phyloP scores from a whole-genome alignment of 2,888 invertebrate species.

The Drosophila mulleri region DNA sequence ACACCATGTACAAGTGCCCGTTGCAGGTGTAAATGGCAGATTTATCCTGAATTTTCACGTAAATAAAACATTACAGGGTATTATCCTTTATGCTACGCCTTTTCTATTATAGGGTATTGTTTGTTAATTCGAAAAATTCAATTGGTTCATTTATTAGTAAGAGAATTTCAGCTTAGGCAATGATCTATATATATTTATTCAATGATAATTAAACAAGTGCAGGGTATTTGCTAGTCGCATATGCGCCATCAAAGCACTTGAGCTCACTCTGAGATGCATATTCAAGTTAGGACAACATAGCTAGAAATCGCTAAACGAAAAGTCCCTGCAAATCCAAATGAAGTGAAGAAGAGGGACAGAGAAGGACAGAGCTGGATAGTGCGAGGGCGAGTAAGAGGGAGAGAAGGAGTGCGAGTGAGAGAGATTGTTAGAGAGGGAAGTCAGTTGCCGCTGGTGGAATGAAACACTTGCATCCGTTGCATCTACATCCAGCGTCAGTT shows the following conservation, averaged over 20 bases:
- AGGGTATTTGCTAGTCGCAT: not conserved
- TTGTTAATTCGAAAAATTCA: too few relatives aligned
- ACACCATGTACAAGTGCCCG: conserved; percentile 70
- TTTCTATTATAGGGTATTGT: too few relatives aligned
- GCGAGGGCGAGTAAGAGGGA: not conserved
- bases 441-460: conserved; percentile 13
- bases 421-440: not conserved
- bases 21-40: not conserved
- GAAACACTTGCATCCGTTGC: conserved; percentile 59
- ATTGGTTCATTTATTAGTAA: too few relatives aligned
- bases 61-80: too few relatives aligned
- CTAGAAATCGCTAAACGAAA: not conserved
- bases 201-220: too few relatives aligned
- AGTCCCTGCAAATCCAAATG: not conserved
- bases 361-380: not conserved
- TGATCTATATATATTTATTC: too few relatives aligned
- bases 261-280: conserved; percentile 22
- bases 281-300: conserved; percentile 29
- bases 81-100: too few relatives aligned
- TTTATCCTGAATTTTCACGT: not conserved
- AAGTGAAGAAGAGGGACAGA: not conserved
- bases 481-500: conserved; percentile 19
- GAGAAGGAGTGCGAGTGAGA: not conserved
- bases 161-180: too few relatives aligned
- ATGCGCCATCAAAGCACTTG: not conserved